Base-by-base conservation (phyloP, 2,797 vertebrate genomes). In the Cichlasoma orientale region DNA sequence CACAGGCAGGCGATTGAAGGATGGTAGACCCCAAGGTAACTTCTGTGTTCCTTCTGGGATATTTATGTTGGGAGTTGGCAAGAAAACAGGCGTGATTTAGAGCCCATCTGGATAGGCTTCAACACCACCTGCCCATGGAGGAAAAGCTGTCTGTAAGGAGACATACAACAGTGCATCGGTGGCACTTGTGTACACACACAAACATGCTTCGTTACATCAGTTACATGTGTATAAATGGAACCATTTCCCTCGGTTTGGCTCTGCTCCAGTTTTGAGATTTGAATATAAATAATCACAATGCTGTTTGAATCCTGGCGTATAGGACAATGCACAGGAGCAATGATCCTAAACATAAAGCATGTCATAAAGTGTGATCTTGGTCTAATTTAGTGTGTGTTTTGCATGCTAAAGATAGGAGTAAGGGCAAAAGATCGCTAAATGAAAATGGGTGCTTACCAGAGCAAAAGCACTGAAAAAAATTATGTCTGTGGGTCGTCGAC, bases 51-150 rank as follows among this genome's bases (percentile, higher is more conserved):
- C 87, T 84, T 80, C 84, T 71, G 77, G 77, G 90, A 90, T 90
- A 89, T 93, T 91, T 92, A 90, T 90, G 89, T 85, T 74, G 59
- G 72, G 86, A 85, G 88, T 77, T 90, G 92, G 90, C 88, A 86
- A 78, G 83, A 81, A 84, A 90, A 75, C 68, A 19, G 85, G 70
- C 33, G 47, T 82, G 85, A 92, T 93, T 92, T 93, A 95, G 71
- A 88, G 87, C 84, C 89, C 91, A 91, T 90, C 91, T 92, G 85
- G 86, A 91, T 53, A 79, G 83, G 77, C 82, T 84, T 90, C 84
- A 92, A 87, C 84, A 68, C 83, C 86, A 89, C 89, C 90, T 94
- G 90, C 83, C 92, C 81, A 58, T 74, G 53, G 80, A 81, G 84
- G 76, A 86, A 85, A 85, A 73, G 79, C 84, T 78, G 88, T 77